Conservation (phyloP, 2,797 vertebrate species). For the Fratercula arctica region DNA sequence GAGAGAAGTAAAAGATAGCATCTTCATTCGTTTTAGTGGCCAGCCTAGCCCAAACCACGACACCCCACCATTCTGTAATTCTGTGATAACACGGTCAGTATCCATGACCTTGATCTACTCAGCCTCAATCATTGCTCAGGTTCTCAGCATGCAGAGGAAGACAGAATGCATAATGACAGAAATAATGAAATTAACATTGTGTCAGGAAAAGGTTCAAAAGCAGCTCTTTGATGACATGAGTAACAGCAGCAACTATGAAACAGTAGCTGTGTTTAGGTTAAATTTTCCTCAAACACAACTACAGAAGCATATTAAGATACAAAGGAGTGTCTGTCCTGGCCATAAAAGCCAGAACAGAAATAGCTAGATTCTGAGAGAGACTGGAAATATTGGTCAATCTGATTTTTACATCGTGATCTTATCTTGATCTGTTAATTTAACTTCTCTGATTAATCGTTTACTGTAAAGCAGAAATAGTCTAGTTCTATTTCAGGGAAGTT, state of each 20-base stretch:
- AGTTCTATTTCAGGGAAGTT: conserved; percentile 36
- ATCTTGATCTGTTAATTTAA: not conserved
- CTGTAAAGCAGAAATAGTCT: conserved; percentile 32
- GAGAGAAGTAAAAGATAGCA: not conserved
- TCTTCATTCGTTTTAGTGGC: not conserved
- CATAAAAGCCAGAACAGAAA: not conserved
- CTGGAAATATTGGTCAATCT: not conserved
- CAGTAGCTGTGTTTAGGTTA: not conserved
- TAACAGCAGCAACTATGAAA: not conserved
- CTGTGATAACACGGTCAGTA: not conserved
- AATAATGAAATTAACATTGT: not conserved
- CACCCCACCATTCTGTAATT: not conserved
- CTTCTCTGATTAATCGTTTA: conserved; percentile 26
- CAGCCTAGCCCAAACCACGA: not conserved
- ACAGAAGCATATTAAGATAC: not conserved
- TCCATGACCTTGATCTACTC: not conserved
- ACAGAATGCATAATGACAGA: not conserved
- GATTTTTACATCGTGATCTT: not conserved
- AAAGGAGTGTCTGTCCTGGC: not conserved
- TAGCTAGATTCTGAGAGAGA: not conserved
- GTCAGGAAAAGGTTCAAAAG: not conserved
- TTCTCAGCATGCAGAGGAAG: not conserved
- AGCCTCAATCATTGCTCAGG: not conserved
- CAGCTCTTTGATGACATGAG: not conserved
- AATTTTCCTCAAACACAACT: not conserved